Evolutionary conservation across 1,140 invertebrate species (phyloP), one percentile per base, ranked within the genome.

Genomic region (Drosophila kurseongensis): DNA sequence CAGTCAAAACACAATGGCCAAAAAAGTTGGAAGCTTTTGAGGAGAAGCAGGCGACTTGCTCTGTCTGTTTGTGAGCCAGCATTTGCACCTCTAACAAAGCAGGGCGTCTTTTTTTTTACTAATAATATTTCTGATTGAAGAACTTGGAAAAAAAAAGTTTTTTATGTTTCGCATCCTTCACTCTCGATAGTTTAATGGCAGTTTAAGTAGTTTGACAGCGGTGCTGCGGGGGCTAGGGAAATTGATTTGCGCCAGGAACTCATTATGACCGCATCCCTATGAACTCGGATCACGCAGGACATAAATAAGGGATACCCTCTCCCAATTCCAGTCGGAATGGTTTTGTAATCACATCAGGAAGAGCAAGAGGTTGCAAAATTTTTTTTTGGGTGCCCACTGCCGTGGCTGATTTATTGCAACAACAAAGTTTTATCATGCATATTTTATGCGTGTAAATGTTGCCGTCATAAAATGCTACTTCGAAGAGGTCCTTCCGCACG

Each of bases 401-500:
- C 23, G 23, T 23, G 4, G 23, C 75, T 86, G 82, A 88, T 90
- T 90, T 90, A 90, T 90, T 90, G 88, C 79, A 83, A 78, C 80
- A 84, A 91, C 80, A 84, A 91, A 88, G 79, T 91, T 91, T 71
- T 89, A 91, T 91, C 88, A 91, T 91, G 88, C 88, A 91, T 91
- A 91, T 88, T 91, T 91, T 81, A 91, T 91, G 89, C 78, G 89
- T 78, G 88, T 91, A 91, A 91, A 91, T 91, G 89, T 91, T 75
- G 83, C 80, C 89, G 75, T 85, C 89, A 91, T 91, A 91, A 91
- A 91, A 91, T 75, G 75, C 55, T 75, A 82, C 69, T 58, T 52
- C 29, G 68, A 75, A 71, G 23, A 27, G 36, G 47, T 75, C 54
- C 63, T 52, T 29, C 18, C 50, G 42, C 51, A 32, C 78, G 61